Base-by-base conservation (phyloP, 2,888 invertebrate species). In the Oscheius sp. region DNA sequence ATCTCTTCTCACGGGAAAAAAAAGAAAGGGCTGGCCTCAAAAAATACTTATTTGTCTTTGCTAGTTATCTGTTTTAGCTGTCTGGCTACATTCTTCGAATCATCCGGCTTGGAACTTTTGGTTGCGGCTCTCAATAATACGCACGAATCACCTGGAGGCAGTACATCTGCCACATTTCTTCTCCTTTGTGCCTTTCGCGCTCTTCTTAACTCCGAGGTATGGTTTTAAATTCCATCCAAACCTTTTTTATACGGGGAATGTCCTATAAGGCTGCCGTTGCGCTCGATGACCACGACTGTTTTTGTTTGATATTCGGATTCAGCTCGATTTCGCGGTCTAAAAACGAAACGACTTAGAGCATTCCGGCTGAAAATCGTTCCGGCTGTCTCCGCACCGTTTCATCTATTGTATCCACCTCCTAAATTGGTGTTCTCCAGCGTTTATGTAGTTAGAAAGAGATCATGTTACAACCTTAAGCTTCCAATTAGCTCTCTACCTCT, bases 121-220 rank as follows among this genome's bases (percentile, higher is more conserved):
- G 75, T 68, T 3, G 63, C 68, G 5, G 51, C 82, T 1, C 73
- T 84, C 20, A 70, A 73, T 8, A 65, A 75, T 67, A 75, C 78
- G 41, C 77, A 78, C 45, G 57, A 67, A 24, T 50, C 71, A 22
- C 66, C 71, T 44, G 71, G 70, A 9, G 65, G 82, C 4, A 74
- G 80, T 32, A 69, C 68, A 4, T 41, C 41, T 3, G 64, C 72
- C 12, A 79, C 82, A 6, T 67, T 82, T 26, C 82, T 84, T 49
- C 68, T 82, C 17, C 72, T 84, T 20, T 71, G 75, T 24, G 79
- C 81, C 22, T 74, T 84, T 44, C 71, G 80, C 30, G 84, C 84
- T 36, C 72, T 84, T 44, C 74, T 84, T 51, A 84, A 84, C 68
- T 83, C 82, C 22, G 72, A 82, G 74, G 84, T 84, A 41, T 74